Evolutionary conservation across 2,888 invertebrate genomes (phyloP).

Genomic region (Drosophila merina): DNA sequence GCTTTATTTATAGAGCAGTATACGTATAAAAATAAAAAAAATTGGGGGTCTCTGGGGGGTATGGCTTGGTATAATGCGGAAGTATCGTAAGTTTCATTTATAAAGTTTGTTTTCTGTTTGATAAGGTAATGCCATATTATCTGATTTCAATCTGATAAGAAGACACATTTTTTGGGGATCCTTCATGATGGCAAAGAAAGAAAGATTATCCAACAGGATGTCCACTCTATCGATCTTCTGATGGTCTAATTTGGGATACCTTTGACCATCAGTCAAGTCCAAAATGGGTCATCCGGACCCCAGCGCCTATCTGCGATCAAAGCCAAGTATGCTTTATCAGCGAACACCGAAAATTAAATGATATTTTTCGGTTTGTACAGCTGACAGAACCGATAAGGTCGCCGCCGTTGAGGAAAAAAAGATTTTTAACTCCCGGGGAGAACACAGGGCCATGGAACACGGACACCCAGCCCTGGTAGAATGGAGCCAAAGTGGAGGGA

Average conservation of each 20-base stretch:
- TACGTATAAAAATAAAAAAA: neutral
- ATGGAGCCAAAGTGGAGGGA: conserved; percentile 43
- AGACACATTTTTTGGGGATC: neutral
- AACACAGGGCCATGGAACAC: conserved; percentile 16
- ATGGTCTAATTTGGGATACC: conserved; percentile 8
- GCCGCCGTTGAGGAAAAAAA: conserved; percentile 13
- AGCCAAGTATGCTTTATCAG: conserved; percentile 49
- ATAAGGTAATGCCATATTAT: neutral
- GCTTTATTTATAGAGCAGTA: conserved; percentile 5
- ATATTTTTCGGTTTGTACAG: conserved; percentile 70
- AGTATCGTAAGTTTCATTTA: neutral
- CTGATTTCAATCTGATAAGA: neutral
- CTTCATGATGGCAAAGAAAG: neutral
- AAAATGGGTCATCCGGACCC: conserved; percentile 33
- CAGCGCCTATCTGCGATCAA: conserved; percentile 30
- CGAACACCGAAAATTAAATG: conserved; percentile 56
- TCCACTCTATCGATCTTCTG: conserved; percentile 2
- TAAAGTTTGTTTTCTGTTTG: neutral
- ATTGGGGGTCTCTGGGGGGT: neutral
- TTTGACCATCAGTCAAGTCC: conserved; percentile 6
- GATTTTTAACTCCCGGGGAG: conserved; percentile 14
- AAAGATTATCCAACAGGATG: neutral
- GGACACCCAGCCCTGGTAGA: conserved; percentile 60
- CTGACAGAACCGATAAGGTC: conserved; percentile 59
- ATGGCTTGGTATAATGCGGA: neutral